Evolutionary conservation across 2,797 vertebrate species (phyloP), one percentile per base, ranked within the genome.

Genomic region (Aulostomus chinensis): DNA sequence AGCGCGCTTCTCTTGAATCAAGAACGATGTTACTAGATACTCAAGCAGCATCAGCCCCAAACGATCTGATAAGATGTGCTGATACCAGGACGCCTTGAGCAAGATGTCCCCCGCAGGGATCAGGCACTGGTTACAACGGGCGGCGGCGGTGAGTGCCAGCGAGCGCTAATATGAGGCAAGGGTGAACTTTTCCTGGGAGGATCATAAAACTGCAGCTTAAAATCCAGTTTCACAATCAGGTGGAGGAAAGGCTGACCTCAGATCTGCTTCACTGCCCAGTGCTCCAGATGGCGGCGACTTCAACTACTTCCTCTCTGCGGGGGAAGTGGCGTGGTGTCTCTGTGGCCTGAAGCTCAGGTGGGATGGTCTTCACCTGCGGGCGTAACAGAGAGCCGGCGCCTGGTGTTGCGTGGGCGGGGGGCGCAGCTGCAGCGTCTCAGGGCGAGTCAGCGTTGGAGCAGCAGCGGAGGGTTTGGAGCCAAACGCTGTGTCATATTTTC

Each of bases 391-490:
- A n/a, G n/a, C n/a, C n/a, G n/a, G n/a, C n/a, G n/a, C n/a, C n/a
- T 68, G 14, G 2, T 33, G 35, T 29, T 52, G 70, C 18, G 66
- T 68, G 71, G 83, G 76, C 51, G 68, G 70, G 52, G 68, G 73
- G 71, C 17, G 69, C 65, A 68, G 69, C 55, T 3, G 55, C n/a
- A n/a, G n/a, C 30, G 2, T 65, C 73, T 61, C 32, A 49, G 67
- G 78, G 68, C 56, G 29, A 78, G 74, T 49, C 63, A 62, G 67
- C n/a, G 66, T 64, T 61, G 60, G 73, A 74, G 73, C 17, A n/a
- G 51, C 33, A 10, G 70, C 58, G 36, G 36, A 37, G 61, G 26
- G 59, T 76, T 76, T 76, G n/a, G n/a, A n/a, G n/a, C n/a, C n/a
- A n/a, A n/a, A n/a, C n/a, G n/a, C n/a, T n/a, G n/a, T n/a, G n/a